These are phyloP conservation scores for Corvus hawaiiensis DNA, from an alignment of 2,113 vertebrate genomes.

Conservation along the genomic window DNA sequence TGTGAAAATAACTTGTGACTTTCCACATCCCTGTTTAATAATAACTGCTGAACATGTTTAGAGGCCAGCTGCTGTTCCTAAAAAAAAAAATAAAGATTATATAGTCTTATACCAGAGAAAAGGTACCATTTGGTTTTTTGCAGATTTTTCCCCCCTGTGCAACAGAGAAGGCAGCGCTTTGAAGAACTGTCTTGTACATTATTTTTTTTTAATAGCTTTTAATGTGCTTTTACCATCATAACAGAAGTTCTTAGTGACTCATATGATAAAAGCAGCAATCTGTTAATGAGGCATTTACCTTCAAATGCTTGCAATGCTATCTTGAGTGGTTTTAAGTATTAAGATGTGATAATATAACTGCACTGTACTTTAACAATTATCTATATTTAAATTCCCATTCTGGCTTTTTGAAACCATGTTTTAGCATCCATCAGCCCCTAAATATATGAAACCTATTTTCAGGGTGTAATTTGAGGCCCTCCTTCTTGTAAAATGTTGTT, in stretches of 20 bases:
- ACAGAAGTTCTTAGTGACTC: slow-evolving; percentile 36
- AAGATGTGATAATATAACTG: slow-evolving; percentile 15
- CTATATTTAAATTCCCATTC: slow-evolving; percentile 9
- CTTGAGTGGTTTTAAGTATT: slow-evolving; percentile 24
- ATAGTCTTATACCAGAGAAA: neutral
- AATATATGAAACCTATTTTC: neutral
- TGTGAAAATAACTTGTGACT: neutral
- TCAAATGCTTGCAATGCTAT: slow-evolving; percentile 20
- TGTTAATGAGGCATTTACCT: slow-evolving; percentile 55
- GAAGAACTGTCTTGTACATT: neutral
- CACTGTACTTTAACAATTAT: neutral
- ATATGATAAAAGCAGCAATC: slow-evolving; percentile 35
- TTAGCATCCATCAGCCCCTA: neutral
- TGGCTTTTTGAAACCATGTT: neutral
- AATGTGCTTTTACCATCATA: neutral
- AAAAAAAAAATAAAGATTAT: neutral
- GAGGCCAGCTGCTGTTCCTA: neutral
- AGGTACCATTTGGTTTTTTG: neutral
- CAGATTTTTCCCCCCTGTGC: neutral
- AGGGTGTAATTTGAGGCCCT: neutral
- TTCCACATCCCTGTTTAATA: neutral
- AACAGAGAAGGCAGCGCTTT: neutral
- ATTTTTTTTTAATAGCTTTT: neutral
- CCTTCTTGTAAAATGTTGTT: neutral
- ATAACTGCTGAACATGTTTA: neutral